These are phyloP conservation scores for Daphoenositta chrysoptera DNA, from an alignment of 2,113 vertebrate species.

Conservation along the genomic window DNA sequence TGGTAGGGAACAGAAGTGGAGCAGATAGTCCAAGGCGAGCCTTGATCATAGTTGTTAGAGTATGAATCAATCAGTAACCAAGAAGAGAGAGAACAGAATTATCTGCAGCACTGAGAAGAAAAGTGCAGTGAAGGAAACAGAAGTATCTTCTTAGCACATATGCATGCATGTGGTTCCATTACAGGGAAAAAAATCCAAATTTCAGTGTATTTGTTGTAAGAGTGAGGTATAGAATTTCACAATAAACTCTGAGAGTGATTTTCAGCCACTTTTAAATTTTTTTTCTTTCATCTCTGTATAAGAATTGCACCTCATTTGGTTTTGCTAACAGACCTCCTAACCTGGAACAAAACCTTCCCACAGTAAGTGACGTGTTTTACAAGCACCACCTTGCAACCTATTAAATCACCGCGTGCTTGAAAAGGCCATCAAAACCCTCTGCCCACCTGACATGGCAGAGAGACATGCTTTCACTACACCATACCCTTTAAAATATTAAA, in stretches of 20 bases:
- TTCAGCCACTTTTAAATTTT: background rate
- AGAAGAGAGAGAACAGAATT: background rate
- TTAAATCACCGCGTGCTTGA: background rate
- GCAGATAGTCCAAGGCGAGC: constrained; percentile 16
- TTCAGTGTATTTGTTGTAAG: background rate
- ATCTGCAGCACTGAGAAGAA: constrained; percentile 4
- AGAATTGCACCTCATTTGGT: background rate
- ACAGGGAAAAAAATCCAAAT: background rate
- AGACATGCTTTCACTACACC: background rate
- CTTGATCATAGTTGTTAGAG: background rate
- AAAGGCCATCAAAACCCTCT: background rate
- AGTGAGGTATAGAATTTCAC: background rate
- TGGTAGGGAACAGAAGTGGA: constrained; percentile 26
- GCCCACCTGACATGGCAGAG: background rate
- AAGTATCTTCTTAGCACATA: background rate
- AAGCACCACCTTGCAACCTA: background rate
- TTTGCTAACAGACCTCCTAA: background rate
- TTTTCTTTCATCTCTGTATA: background rate
- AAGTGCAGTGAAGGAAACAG: background rate
- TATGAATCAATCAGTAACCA: constrained; percentile 1
- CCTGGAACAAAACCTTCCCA: background rate
- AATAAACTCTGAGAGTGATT: background rate
- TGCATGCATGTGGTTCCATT: background rate
- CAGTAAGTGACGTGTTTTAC: background rate
- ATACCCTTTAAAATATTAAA: constrained; percentile 7